Base-by-base conservation (phyloP, 35 echinoderm and acorn worm genomes). In the Strongylocentrotus purpuratus region DNA sequence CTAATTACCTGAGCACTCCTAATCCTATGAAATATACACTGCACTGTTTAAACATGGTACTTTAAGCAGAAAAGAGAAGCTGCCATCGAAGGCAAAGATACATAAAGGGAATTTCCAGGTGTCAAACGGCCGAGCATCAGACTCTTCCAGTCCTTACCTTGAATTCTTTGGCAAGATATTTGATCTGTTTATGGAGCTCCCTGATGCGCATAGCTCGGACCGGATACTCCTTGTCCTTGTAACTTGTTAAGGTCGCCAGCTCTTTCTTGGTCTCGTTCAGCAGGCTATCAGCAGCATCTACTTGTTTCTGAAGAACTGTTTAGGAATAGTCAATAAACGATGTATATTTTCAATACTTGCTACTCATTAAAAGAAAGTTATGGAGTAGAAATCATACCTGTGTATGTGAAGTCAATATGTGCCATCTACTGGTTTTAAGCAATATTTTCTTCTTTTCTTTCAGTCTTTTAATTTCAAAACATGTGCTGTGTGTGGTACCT, bases 171-270 rank as follows among this genome's bases (percentile, higher is more conserved):
- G 95, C 65, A 7, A 99, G 87, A n/a, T 86, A 96, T 47, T 98
- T 94, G 60, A 99, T 97, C 85, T 98, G 97, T 89, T 88, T 86
- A 92, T 97, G 97, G 32, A 99, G 92, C 48, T 97, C 97, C 87
- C 95, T 94, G 28, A 99, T 99, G 31, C 95, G 95, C 96, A 99
- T 98, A 17, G 98, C 98, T 59, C 96, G 94, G 31, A 99, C 97
- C 8, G 98, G 98, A 60, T 99, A 99, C 46, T 99, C 96, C 95
- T 97, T 98, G 94, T 99, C 97, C 86, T 99, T 98, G 93, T 99
- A 98, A 78, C 95, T 98, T 33, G 93, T 94, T 61, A 99, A 92
- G 18, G 96, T 94, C 58, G 95, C 88, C 41, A 97, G 58, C 94
- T 97, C 96, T 48, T 95, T 85, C 90, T 94, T 96, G 46, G 94